phyloP scores from a whole-genome alignment of 1,140 invertebrate genomes.

The Eciton burchellii region DNA sequence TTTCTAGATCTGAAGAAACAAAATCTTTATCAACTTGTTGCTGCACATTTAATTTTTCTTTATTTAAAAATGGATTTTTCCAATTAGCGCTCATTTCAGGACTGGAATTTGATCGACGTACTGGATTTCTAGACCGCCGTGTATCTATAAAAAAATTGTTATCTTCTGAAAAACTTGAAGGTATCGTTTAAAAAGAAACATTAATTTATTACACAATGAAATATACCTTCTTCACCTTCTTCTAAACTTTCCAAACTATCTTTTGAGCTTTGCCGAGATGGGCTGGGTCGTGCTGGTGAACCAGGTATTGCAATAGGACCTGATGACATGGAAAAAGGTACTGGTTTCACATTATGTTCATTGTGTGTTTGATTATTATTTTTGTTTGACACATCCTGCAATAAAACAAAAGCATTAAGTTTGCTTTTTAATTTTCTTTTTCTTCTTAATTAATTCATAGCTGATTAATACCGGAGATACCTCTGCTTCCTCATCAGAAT shows the following conservation, averaged over 20 bases:
- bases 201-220: not conserved
- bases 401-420: conserved; percentile 3
- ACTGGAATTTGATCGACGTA: conserved; percentile 94
- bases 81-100: conserved; percentile 95
- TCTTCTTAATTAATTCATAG: not conserved
- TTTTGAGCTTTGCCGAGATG: conserved; percentile 86
- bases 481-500: conserved; percentile 81
- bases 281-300: conserved; percentile 87
- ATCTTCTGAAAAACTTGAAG: conserved; percentile 1
- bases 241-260: conserved; percentile 88
- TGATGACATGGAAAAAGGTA: conserved; percentile 80
- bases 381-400: conserved; percentile 78
- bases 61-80: conserved; percentile 89
- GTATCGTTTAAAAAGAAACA: not conserved
- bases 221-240: conserved; percentile 86
- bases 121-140: conserved; percentile 90
- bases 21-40: conserved; percentile 78
- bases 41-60: conserved; percentile 82
- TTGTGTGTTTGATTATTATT: conserved; percentile 76
- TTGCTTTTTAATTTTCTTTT: not conserved
- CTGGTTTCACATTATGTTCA: conserved; percentile 83
- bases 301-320: conserved; percentile 89
- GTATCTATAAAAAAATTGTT: conserved; percentile 78
- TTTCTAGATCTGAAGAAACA: conserved; percentile 78
- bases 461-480: conserved; percentile 62